Base-by-base conservation (phyloP, 1,140 invertebrate species). In the Halesus radiatus region DNA sequence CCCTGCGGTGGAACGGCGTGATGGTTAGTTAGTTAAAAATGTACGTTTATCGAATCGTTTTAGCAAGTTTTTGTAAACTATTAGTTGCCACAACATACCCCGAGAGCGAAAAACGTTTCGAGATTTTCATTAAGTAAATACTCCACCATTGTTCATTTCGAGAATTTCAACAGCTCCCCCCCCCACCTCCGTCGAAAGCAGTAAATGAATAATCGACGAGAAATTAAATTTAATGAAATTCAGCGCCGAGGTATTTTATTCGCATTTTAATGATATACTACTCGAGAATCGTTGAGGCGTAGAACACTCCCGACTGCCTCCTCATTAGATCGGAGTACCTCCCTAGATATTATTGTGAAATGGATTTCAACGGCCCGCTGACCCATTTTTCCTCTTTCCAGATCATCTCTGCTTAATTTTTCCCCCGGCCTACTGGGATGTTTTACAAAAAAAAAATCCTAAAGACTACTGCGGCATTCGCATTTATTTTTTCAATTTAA, bases 251-350 rank as follows among this genome's bases (percentile, higher is more conserved):
- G 37, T 26, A 72, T 72, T 72, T 72, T 50, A 72, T 72, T 72
- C 20, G 37, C 62, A 72, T 53, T 72, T 72, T 72, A 72, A 72
- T 72, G 68, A 72, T 72, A 52, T 52, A 53, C 45, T 72, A 53
- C 45, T 72, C 45, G 10, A 29, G 52, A 53, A 26, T 22, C 68
- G 26, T 72, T 72, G 50, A 54, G 68, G 45, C 68, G 68, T 52
- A 72, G 10, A 45, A 45, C 68, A 72, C 53, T 72, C 20, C 18
- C 45, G 3, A 5, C 62, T 72, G 45, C 68, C 68, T 72, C 68
- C 10, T 72, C 68, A 72, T 72, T 72, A 72, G n/a, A 20, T 13
- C n/a, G 18, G 22, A 22, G 62, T 15, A 16, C 64, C 18, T 18
- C 37, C 37, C 37, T 13, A 45, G 37, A 45, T 45, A 45, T 45